Conservation (phyloP, 2,113 vertebrate species). For the Thunnus thynnus region DNA sequence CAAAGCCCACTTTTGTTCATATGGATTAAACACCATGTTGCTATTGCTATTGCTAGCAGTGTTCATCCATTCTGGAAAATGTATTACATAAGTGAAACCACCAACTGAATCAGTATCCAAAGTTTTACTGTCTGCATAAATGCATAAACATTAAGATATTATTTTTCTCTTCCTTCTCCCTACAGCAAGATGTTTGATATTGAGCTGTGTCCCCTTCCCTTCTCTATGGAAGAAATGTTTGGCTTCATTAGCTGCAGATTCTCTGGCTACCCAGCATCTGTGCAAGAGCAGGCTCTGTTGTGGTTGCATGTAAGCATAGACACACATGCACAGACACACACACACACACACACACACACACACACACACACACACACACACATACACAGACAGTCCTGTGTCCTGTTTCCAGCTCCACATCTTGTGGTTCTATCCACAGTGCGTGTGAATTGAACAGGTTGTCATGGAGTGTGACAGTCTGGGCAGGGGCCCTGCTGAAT, state of each 20-base stretch:
- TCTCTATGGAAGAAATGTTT: constrained; percentile 99
- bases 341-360: constrained; percentile 52
- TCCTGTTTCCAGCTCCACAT: constrained; percentile 39
- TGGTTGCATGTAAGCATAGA: constrained; percentile 95
- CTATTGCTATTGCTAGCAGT: too few species aligned
- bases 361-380: constrained; percentile 6
- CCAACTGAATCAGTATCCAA: not conserved
- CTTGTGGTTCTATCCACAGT: constrained; percentile 68
- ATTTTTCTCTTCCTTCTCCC: constrained; percentile 38
- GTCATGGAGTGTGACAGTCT: constrained; percentile 69
- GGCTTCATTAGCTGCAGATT: constrained; percentile 99
- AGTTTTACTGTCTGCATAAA: not conserved
- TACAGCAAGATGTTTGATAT: constrained; percentile 99
- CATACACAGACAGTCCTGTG: constrained; percentile 27
- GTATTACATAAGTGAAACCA: not conserved
- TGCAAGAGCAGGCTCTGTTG: constrained; percentile 97
- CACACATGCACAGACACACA: constrained; percentile 22
- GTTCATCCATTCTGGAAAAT: not conserved
- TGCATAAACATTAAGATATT: not conserved
- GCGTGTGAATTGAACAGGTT: constrained; percentile 82
- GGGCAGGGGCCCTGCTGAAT: constrained; percentile 75
- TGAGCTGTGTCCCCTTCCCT: constrained; percentile 97
- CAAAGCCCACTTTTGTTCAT: not conserved
- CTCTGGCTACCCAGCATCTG: constrained; percentile 96
- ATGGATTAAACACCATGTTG: too few species aligned